Base-by-base conservation (phyloP, 2,113 vertebrate genomes). In the Cheirogaleus medius region DNA sequence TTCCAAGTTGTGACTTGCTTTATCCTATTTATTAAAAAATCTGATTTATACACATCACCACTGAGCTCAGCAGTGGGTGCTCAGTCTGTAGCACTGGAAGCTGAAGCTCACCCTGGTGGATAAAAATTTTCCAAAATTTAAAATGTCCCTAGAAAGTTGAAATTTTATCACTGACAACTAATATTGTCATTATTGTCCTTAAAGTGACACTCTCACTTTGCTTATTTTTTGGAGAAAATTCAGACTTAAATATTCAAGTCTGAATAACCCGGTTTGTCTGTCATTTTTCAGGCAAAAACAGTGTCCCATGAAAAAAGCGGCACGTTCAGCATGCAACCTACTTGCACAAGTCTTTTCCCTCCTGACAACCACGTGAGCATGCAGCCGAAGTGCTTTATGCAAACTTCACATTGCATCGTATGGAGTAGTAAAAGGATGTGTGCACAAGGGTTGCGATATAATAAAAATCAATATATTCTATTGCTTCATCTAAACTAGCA, bases 31-130 rank as follows among this genome's bases (percentile, higher is more conserved):
- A 42, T 25, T 20, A 37, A 68, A 54, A 71, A 85, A 3, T 1
- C 44, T 37, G 18, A 21, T 23, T 8, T 15, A 3, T 1, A 32
- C 8, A 1, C 0, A 1, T 0, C 1, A 11, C 8, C 4, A 0
- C 15, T 1, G 0, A 8, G 9, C 87, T 64, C 27, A 18, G 84
- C 21, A 74, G 58, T 63, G 27, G 27, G 12, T 12, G 27, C 25
- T 63, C 58, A 63, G 12, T 15, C 44, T 0, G 32, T 0, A 23
- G 44, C 84, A 4, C n/a, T 3, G 1, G 76, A 21, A 14, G 95
- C 68, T 5, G 29, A 29, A 11, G 49, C 60, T n/a, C 2, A 7
- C 29, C 6, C 4, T 23, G 47, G 20, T 9, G 3, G 71, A 8
- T 2, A 80, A 4, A n/a, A 10, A 27, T 14, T 52, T 71, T 12